Conservation (phyloP, 2,888 invertebrate genomes). For the Antitype chi region DNA sequence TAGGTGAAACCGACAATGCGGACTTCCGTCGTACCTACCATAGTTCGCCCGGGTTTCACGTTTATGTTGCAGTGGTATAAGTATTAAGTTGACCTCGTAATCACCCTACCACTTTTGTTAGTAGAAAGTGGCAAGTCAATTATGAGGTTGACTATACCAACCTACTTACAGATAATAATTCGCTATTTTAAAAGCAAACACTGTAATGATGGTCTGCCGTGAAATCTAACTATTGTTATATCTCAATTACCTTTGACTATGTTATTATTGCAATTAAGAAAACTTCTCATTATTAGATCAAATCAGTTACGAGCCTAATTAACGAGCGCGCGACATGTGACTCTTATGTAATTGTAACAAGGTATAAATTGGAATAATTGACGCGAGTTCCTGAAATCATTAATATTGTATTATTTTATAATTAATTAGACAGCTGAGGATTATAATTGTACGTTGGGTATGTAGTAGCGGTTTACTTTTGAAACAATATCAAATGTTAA, state of each 20-base stretch:
- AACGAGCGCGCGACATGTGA: not conserved
- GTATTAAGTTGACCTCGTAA: too few relatives aligned
- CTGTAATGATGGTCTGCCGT: not conserved
- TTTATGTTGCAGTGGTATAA: too few relatives aligned
- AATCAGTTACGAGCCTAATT: not conserved
- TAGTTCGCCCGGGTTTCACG: too few relatives aligned
- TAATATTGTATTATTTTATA: not conserved
- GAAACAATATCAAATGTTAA: not conserved
- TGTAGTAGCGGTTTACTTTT: not conserved
- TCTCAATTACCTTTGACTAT: not conserved
- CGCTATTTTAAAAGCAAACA: not conserved
- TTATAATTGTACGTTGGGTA: not conserved
- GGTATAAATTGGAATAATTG: not conserved
- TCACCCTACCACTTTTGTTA: too few relatives aligned
- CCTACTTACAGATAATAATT: not conserved
- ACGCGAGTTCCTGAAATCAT: not conserved
- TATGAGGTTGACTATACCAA: not conserved
- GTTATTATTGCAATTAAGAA: not conserved
- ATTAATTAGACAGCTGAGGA: not conserved
- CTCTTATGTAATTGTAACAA: not conserved
- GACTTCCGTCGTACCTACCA: too few relatives aligned
- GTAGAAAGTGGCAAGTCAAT: not conserved
- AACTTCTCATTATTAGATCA: not conserved
- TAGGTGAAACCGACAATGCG: too few relatives aligned
- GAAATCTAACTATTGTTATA: constrained; percentile 5